Evolutionary conservation across 2,113 vertebrate species (phyloP).

Genomic region (Entomyzon cyanotis): DNA sequence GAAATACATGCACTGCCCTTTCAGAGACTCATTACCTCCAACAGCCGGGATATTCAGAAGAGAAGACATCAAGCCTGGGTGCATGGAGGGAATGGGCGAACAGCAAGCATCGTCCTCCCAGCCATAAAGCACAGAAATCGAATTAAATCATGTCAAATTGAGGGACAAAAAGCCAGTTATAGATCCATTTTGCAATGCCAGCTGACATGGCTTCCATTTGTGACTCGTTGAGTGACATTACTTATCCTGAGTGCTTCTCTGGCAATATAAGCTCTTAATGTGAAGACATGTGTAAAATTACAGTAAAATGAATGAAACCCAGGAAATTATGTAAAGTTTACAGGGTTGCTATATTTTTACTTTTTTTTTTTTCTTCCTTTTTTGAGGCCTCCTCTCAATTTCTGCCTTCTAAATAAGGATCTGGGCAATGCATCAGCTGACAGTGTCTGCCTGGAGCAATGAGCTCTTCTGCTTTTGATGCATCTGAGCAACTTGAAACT

Average conservation of each 20-base stretch:
- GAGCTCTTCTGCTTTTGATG: conserved; percentile 12
- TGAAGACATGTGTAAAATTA: conserved; percentile 52
- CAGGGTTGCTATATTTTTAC: not conserved
- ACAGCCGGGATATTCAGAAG: not conserved
- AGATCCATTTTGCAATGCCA: conserved; percentile 72
- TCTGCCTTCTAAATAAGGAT: conserved; percentile 13
- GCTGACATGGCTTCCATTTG: conserved; percentile 71
- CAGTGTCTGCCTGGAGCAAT: not conserved
- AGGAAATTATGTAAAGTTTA: conserved; percentile 34
- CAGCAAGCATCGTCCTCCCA: conserved; percentile 32
- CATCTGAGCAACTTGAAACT: not conserved
- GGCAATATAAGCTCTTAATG: conserved; percentile 68
- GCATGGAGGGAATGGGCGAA: not conserved
- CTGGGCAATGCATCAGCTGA: not conserved
- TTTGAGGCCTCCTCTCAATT: conserved; percentile 10
- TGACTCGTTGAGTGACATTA: conserved; percentile 69
- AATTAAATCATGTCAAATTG: conserved; percentile 79
- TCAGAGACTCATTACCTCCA: conserved; percentile 16
- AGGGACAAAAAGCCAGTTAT: conserved; percentile 77
- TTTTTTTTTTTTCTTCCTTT: not conserved
- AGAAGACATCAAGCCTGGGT: not conserved
- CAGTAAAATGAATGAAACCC: conserved; percentile 35
- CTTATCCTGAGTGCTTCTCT: conserved; percentile 71
- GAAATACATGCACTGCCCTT: not conserved
- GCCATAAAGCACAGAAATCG: conserved; percentile 72